Conservation (phyloP, 2,113 vertebrate species). For the Bucco capensis region DNA sequence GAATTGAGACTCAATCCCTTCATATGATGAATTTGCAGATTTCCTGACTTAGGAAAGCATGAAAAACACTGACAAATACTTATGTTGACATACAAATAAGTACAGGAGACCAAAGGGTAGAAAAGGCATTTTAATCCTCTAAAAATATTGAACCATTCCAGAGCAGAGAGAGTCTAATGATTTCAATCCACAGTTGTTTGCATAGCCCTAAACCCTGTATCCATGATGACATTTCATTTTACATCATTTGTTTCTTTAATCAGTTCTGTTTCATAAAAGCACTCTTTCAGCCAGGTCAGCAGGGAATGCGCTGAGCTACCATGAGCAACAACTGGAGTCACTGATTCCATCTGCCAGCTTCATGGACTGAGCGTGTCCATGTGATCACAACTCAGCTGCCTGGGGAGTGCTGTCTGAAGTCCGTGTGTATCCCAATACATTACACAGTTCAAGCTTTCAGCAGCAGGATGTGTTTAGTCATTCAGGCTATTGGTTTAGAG, state of each 20-base stretch:
- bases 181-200: constrained; percentile 60
- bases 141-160: constrained; percentile 49
- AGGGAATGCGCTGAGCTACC: constrained; percentile 64
- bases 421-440: background rate
- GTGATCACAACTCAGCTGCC: constrained; percentile 10
- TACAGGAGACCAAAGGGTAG: constrained; percentile 48
- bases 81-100: constrained; percentile 60
- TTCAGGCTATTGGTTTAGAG: background rate
- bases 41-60: constrained; percentile 45
- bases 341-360: constrained; percentile 33
- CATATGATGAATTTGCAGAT: constrained; percentile 55
- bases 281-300: constrained; percentile 52
- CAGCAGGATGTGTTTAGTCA: constrained; percentile 17
- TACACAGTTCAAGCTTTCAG: constrained; percentile 19
- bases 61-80: constrained; percentile 58
- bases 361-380: background rate
- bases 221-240: constrained; percentile 65
- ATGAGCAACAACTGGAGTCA: background rate
- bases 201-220: constrained; percentile 36
- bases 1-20: constrained; percentile 38
- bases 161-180: constrained; percentile 40
- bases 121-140: constrained; percentile 60
- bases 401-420: background rate
- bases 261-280: constrained; percentile 50
- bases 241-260: constrained; percentile 69